Base-by-base conservation (phyloP, 2,888 invertebrate species). In the Dione juno region DNA sequence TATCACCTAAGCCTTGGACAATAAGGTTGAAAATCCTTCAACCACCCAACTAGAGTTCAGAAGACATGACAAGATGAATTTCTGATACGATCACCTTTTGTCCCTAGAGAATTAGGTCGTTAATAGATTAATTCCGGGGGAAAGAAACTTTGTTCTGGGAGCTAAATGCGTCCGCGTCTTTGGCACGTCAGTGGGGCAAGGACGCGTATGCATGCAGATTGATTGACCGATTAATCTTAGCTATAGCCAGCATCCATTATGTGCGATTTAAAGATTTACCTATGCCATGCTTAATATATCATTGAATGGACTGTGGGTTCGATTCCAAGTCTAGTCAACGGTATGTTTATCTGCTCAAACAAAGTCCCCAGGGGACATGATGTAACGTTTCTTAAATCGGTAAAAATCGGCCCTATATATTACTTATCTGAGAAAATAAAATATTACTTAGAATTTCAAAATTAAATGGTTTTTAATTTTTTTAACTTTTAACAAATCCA, bases 141-240 rank as follows among this genome's bases (percentile, higher is more conserved):
- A 79, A 84, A 86, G 88, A 88, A 88, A 89, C 88, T 88, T 82
- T 81, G 86, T 79, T 76, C 77, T 77, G 81, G 82, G 82, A 88
- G 84, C 91, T 92, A 92, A 89, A 90, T 84, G 81, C 85, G 91
- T 88, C 84, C 81, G 76, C 82, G 85, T 84, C 86, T 85, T 82
- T 90, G 90, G 89, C 88, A 86, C 89, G 84, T 83, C 87, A 92
- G 86, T 91, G 87, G 92, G 91, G 88, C 92, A 92, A 92, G 92
- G 92, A 89, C 92, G 89, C 84, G 73, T 80, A 88, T 89, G 89
- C 89, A 88, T 79, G 80, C 82, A 85, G 87, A 89, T 88, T 89
- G 91, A 92, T 92, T 87, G 86, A 86, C 85, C 87, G 89, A 92
- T 92, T 87, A 90, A 92, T 90, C 88, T 88, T 79, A 81, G 80